Evolutionary conservation across 1,140 invertebrate genomes (phyloP).

Genomic region (Monomorium pharaonis): DNA sequence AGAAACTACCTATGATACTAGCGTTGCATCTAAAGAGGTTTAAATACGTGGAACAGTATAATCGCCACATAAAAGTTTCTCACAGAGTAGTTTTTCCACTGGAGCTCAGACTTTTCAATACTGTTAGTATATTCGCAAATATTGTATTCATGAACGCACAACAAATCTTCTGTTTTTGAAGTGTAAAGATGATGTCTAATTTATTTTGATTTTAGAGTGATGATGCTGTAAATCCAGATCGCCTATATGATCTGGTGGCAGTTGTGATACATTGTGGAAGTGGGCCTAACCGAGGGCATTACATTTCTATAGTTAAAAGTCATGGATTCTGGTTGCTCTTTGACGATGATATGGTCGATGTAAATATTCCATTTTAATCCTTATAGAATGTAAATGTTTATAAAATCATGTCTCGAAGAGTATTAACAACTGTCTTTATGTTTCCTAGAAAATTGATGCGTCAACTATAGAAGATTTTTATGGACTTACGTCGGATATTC

Average conservation of each 20-base stretch:
- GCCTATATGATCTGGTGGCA: constrained; percentile 98
- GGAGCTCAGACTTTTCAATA: constrained; percentile 98
- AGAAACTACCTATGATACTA: constrained; percentile 98
- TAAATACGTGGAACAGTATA: constrained; percentile 99
- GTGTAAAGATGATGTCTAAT: background rate
- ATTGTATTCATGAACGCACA: background rate
- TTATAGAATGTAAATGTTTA: background rate
- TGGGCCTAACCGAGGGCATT: constrained; percentile 99
- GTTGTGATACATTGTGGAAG: constrained; percentile 99
- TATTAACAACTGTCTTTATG: background rate
- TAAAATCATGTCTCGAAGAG: background rate
- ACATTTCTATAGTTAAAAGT: constrained; percentile 99
- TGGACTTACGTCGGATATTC: constrained; percentile 98
- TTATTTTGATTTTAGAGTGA: constrained; percentile 91
- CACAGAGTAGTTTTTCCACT: constrained; percentile 99
- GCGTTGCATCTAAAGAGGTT: constrained; percentile 99
- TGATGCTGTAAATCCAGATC: constrained; percentile 98
- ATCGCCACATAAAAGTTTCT: constrained; percentile 99
- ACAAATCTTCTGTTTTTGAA: background rate
- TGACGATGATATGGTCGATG: constrained; percentile 99
- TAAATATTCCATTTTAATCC: constrained; percentile 85
- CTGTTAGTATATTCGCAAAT: constrained; percentile 86
- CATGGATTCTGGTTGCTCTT: constrained; percentile 99
- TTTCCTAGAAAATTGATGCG: constrained; percentile 97
- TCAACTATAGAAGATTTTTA: constrained; percentile 99